A percentile compares a stretch with the other conserved stretches of the same genome.
phyloP scores from a whole-genome alignment of 2,113 vertebrate species.

The Sitta europaea region DNA sequence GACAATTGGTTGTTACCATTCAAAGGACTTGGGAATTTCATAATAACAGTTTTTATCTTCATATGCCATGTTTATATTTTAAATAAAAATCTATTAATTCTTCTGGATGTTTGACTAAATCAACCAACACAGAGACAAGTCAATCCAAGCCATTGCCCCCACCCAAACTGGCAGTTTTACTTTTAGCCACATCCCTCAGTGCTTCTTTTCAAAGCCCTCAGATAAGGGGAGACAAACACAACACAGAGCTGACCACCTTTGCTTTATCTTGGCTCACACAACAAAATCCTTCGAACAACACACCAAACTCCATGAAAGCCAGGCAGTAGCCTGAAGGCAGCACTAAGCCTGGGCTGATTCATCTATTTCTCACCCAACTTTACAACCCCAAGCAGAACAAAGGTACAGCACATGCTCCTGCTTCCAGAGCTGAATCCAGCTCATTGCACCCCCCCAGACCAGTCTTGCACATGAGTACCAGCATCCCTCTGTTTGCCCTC shows the following conservation, averaged over 20 bases:
- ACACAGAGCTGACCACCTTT: not conserved
- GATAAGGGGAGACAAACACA: not conserved
- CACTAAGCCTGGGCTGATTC: not conserved
- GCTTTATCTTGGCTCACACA: not conserved
- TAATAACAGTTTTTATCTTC: not conserved
- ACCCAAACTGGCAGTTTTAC: not conserved
- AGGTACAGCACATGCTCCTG: not conserved
- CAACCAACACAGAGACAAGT: not conserved
- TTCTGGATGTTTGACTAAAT: not conserved
- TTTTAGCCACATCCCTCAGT: not conserved
- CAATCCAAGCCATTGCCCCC: not conserved
- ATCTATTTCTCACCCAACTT: not conserved
- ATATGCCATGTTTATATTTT: not conserved
- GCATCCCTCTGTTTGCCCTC: not conserved
- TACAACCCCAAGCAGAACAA: not conserved
- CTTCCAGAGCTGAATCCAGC: not conserved
- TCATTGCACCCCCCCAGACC: not conserved
- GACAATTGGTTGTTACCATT: not conserved
- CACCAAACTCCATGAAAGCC: not conserved
- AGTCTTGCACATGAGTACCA: not conserved
- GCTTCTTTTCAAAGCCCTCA: not conserved
- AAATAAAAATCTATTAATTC: slow-evolving; percentile 33
- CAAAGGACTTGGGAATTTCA: not conserved
- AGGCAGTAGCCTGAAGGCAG: not conserved
- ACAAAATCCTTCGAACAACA: not conserved